Evolutionary conservation across 2,888 invertebrate species (phyloP), one percentile per base, ranked within the genome.

Genomic region (Rhingia rostrata): DNA sequence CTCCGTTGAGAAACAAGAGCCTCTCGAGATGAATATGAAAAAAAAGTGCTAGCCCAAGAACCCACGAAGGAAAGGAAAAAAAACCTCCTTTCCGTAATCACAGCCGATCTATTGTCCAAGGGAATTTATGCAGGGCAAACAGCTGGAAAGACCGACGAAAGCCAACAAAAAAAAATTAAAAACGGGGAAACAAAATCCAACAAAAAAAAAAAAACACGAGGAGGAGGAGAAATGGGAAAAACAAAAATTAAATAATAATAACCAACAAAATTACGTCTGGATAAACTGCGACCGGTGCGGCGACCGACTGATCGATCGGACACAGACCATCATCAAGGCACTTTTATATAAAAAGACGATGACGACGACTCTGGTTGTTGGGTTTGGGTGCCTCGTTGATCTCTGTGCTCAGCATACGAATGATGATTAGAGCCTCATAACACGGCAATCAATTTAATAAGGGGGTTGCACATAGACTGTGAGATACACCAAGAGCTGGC

Each of bases 371-470:
- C 61, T 12, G n/a, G n/a, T 66, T 81, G 83, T 79, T 70, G 84
- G 49, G 73, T 33, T 54, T 72, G 77, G 53, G 51, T 39, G 51
- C 70, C 80, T 84, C 66, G 84, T 84, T 84, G 84, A 84, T 84
- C 84, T 80, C 74, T 75, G 80, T 56, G 51, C 54, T 63, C 74
- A 54, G 70, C 73, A 61, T 70, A 79, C 61, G 80, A 73, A 79
- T 54, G 86, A 86, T 88, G 87, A 88, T 88, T 87, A 87, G 87
- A 87, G 87, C 87, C 87, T 87, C 87, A 88, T 88, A 88, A 88
- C 88, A 88, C 86, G 88, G 88, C 88, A 88, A 88, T 88, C 88
- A 88, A 88, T 88, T 88, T 88, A 88, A 88, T 88, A 88, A 88
- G 87, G 86, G 87, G 87, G 80, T 86, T 75, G 79, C 60, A 49